A percentile compares a stretch with the other conserved stretches of the same genome.
Conservation (phyloP, 1,140 invertebrate genomes). For the Metopolophium dirhodum region DNA sequence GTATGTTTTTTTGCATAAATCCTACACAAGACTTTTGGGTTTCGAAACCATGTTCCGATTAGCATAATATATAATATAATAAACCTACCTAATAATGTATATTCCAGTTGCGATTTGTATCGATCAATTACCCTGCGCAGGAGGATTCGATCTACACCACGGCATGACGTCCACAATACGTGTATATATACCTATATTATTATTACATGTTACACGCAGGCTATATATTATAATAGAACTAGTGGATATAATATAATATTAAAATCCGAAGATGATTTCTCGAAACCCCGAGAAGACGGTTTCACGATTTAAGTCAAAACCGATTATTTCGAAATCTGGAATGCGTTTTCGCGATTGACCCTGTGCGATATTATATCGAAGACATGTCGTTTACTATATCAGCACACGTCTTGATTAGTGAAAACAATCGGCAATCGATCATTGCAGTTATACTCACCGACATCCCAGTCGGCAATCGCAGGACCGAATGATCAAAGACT, state of each 20-base stretch:
- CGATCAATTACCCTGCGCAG: not conserved
- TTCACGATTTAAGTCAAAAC: not conserved
- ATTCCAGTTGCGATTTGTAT: not conserved
- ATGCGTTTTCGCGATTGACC: too few species aligned
- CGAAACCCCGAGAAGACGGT: not conserved
- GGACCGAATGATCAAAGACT: not conserved
- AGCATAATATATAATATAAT: not conserved
- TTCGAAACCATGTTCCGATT: not conserved
- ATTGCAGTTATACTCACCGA: not conserved
- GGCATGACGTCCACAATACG: not conserved
- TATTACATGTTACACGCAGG: too few species aligned
- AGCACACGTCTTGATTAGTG: not conserved
- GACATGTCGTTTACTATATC: too few species aligned
- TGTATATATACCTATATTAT: too few species aligned
- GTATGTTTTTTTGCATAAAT: not conserved
- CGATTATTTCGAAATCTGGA: not conserved
- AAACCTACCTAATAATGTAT: not conserved
- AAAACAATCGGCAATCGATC: not conserved
- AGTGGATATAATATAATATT: not conserved
- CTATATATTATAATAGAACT: not conserved
- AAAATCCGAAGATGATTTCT: not conserved
- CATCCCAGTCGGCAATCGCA: too few species aligned
- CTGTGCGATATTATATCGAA: too few species aligned
- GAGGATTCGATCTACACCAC: not conserved
- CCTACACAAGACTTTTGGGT: not conserved